Conservation (phyloP, 2,888 invertebrate species). For the Cecidostiba fungosa region DNA sequence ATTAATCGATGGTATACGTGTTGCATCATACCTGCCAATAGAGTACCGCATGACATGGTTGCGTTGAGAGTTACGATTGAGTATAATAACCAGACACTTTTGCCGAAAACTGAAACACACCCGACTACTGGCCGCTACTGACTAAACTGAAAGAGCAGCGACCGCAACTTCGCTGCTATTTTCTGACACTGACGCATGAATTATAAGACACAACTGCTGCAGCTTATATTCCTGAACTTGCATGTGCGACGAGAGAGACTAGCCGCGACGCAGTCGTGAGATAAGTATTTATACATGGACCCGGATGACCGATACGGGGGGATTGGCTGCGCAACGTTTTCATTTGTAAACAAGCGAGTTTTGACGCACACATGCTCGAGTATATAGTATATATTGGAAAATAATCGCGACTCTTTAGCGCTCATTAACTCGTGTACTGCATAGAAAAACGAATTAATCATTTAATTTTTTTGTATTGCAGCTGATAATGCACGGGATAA, state of each 20-base stretch:
- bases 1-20: not conserved
- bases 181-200: conserved; percentile 24
- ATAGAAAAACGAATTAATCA: no score
- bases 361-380: no score
- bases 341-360: no score
- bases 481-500: no score
- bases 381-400: no score
- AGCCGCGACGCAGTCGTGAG: not conserved
- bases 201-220: not conserved
- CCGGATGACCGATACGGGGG: not conserved
- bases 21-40: conserved; percentile 56
- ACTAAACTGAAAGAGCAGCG: no score
- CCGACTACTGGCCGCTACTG: no score
- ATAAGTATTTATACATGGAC: not conserved
- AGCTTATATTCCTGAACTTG: not conserved
- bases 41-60: conserved; percentile 52
- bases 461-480: no score
- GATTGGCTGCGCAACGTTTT: not conserved
- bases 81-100: not conserved
- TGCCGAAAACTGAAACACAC: not conserved
- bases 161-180: conserved; percentile 6
- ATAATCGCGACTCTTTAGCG: no score
- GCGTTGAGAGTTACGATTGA: not conserved
- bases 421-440: no score
- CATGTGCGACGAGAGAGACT: not conserved